These are phyloP conservation scores for Cryptops parisi DNA, from an alignment of 2,888 invertebrate species.

Conservation along the genomic window DNA sequence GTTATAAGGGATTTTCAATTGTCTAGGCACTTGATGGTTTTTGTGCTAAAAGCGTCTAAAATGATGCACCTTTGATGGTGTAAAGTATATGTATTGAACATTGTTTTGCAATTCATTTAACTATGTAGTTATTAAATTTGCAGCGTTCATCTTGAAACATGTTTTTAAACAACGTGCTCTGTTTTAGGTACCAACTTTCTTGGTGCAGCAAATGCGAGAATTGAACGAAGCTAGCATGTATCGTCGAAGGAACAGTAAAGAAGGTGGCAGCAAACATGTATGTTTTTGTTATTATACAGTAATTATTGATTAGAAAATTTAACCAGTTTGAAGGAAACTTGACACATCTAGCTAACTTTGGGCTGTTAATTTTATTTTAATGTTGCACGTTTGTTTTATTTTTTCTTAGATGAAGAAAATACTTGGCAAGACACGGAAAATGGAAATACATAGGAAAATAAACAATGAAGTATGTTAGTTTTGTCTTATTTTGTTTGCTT, in stretches of 20 bases:
- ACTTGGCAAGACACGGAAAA: constrained; percentile 23
- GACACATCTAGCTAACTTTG: not conserved
- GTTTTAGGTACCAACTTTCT: constrained; percentile 15
- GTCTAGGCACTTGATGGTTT: too few species aligned
- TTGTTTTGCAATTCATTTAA: too few species aligned
- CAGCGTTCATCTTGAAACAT: too few species aligned
- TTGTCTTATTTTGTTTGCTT: too few species aligned
- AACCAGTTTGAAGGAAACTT: too few species aligned
- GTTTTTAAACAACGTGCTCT: not conserved
- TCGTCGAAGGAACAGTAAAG: constrained; percentile 12
- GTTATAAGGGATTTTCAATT: too few species aligned
- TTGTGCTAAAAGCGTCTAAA: too few species aligned
- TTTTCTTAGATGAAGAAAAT: constrained; percentile 26
- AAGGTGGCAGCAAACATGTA: constrained; percentile 17
- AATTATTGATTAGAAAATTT: too few species aligned
- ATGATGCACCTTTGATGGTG: too few species aligned
- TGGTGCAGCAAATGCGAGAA: constrained; percentile 15
- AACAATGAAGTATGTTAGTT: constrained; percentile 29
- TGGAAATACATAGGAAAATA: constrained; percentile 26
- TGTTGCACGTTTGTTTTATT: not conserved
- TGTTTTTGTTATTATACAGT: too few species aligned
- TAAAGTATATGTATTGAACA: too few species aligned
- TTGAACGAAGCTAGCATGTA: constrained; percentile 12
- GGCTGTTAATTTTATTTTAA: not conserved
- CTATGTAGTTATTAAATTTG: too few species aligned